These are phyloP conservation scores for Lucifuga dentata DNA, from an alignment of 2,113 vertebrate species.

Conservation along the genomic window DNA sequence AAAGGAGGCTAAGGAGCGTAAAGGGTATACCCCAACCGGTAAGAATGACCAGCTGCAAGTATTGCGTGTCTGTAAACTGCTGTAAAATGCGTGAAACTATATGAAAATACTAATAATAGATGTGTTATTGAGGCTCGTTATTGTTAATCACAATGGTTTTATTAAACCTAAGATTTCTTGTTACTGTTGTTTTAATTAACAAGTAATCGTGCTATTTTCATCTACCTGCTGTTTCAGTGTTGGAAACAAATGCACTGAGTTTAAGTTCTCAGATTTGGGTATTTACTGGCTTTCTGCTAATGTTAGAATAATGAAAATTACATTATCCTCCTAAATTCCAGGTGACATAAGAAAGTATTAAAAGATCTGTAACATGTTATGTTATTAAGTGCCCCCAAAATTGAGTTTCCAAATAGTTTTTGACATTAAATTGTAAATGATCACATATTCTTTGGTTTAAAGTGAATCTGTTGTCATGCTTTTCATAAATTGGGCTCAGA, in stretches of 20 bases:
- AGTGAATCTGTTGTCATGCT: no score
- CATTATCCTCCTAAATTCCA: background rate
- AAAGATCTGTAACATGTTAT: background rate
- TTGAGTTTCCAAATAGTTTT: no score
- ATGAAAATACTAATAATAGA: slow-evolving; percentile 58
- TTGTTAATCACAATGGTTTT: slow-evolving; percentile 8
- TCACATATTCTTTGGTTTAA: no score
- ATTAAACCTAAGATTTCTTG: slow-evolving; percentile 15
- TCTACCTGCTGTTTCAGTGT: slow-evolving; percentile 9
- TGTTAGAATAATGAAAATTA: background rate
- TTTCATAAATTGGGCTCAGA: no score
- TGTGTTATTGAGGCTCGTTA: slow-evolving; percentile 70
- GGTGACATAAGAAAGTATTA: background rate
- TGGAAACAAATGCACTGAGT: slow-evolving; percentile 25
- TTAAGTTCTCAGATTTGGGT: slow-evolving; percentile 11
- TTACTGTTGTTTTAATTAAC: no score
- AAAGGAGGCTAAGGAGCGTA: background rate
- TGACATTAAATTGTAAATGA: no score
- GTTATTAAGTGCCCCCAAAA: background rate
- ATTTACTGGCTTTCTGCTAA: slow-evolving; percentile 12
- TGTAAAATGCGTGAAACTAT: slow-evolving; percentile 52
- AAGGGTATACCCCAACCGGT: background rate
- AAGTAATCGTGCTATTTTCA: slow-evolving; percentile 16
- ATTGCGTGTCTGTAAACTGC: slow-evolving; percentile 83
- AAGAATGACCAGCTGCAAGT: slow-evolving; percentile 18